Evolutionary conservation across 2,113 vertebrate species (phyloP).

Genomic region (Cephalopholis sonnerati): DNA sequence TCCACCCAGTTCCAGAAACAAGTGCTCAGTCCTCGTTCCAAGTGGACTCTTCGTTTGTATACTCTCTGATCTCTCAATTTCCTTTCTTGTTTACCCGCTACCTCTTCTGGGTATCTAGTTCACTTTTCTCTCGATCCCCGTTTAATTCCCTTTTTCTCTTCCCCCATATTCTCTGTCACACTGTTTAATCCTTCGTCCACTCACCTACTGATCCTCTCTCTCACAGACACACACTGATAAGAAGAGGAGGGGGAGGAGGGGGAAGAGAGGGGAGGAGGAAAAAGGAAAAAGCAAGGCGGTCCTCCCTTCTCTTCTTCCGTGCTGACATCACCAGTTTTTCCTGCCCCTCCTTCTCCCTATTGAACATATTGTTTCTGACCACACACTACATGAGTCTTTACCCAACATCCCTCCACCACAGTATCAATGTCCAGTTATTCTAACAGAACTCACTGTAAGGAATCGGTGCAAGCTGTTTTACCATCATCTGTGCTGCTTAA

Average conservation of each 20-base stretch:
- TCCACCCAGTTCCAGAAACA: slow-evolving; percentile 44
- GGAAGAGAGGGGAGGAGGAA: slow-evolving; percentile 38
- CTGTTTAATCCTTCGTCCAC: slow-evolving; percentile 28
- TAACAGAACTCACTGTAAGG: neutral
- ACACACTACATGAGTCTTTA: neutral
- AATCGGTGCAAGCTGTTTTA: neutral
- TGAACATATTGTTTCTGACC: slow-evolving; percentile 55
- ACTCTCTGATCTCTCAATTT: neutral
- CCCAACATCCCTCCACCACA: slow-evolving; percentile 1
- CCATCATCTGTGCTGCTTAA: neutral
- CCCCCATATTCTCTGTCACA: slow-evolving; percentile 32
- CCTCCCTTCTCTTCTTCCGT: slow-evolving; percentile 60
- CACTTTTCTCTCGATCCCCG: neutral
- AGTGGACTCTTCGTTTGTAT: neutral
- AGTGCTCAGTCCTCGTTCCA: neutral
- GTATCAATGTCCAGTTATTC: neutral
- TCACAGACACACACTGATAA: slow-evolving; percentile 45
- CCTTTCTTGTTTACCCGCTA: neutral
- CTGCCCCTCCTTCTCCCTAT: slow-evolving; percentile 68
- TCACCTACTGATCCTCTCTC: slow-evolving; percentile 34
- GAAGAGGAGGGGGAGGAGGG: slow-evolving; percentile 22
- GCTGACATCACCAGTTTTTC: slow-evolving; percentile 73
- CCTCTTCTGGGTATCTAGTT: neutral
- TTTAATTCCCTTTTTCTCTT: slow-evolving; percentile 19
- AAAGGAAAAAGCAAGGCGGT: slow-evolving; percentile 66